These are phyloP conservation scores for Hiodon tergisus DNA, from an alignment of 2,113 vertebrate genomes.

Conservation along the genomic window DNA sequence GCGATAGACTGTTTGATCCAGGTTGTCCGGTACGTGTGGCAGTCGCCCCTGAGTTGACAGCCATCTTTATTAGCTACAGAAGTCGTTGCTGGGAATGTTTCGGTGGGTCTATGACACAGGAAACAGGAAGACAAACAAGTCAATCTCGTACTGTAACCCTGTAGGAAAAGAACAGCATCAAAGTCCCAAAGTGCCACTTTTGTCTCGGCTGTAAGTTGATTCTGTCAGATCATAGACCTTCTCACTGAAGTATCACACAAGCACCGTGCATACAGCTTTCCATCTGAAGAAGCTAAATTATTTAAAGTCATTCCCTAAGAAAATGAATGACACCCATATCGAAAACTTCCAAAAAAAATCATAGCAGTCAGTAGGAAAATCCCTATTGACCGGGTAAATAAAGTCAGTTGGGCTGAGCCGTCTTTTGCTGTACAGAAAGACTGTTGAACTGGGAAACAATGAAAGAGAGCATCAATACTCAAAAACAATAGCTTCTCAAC, in stretches of 20 bases:
- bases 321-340: too few relatives aligned
- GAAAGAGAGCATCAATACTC: too few relatives aligned
- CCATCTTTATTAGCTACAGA: constrained; percentile 60
- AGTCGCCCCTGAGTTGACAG: constrained; percentile 67
- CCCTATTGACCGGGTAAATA: too few relatives aligned
- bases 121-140: constrained; percentile 62
- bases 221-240: not conserved
- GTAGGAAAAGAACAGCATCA: constrained; percentile 23
- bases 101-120: constrained; percentile 56
- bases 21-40: constrained; percentile 65
- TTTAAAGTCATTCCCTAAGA: too few relatives aligned
- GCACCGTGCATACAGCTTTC: too few relatives aligned
- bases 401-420: too few relatives aligned
- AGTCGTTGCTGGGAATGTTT: constrained; percentile 52
- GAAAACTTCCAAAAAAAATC: too few relatives aligned
- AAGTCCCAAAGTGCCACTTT: constrained; percentile 1
- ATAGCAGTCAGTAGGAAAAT: too few relatives aligned
- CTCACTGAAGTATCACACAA: not conserved
- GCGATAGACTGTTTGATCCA: constrained; percentile 71
- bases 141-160: constrained; percentile 53
- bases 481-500: too few relatives aligned
- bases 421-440: too few relatives aligned
- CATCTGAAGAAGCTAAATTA: too few relatives aligned
- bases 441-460: too few relatives aligned
- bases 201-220: constrained; percentile 12